phyloP scores from a whole-genome alignment of 2,113 vertebrate species.

The Peromyscus maniculatus region DNA sequence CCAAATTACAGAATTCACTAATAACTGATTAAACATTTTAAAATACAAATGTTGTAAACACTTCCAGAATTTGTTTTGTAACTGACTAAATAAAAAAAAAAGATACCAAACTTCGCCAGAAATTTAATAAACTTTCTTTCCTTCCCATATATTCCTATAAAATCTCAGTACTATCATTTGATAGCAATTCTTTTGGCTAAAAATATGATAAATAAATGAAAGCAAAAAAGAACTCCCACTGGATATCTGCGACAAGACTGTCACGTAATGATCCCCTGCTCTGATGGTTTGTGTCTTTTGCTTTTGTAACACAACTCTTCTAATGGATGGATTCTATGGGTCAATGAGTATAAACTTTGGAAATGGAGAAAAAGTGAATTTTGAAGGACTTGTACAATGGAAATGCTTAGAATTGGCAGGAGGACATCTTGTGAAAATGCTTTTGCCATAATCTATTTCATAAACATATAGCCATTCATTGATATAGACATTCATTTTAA shows the following conservation, averaged over 20 bases:
- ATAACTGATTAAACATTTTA: background rate
- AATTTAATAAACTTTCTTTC: background rate
- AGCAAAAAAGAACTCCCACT: background rate
- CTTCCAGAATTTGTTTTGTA: background rate
- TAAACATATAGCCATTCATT: background rate
- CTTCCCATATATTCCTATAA: background rate
- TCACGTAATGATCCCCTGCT: background rate
- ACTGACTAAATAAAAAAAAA: background rate
- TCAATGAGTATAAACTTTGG: background rate
- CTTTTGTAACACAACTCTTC: background rate
- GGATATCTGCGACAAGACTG: background rate
- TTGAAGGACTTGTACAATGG: background rate
- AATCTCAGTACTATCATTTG: background rate
- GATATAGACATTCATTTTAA: background rate
- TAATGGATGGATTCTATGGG: background rate
- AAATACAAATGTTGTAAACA: background rate
- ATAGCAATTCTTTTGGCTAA: background rate
- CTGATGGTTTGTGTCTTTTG: background rate
- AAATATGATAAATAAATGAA: background rate
- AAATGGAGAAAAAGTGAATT: background rate
- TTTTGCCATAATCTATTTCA: conserved; percentile 10
- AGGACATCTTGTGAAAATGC: background rate
- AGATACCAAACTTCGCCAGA: background rate
- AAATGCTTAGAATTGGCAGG: background rate
- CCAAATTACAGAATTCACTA: background rate